Conservation (phyloP, 1,140 invertebrate species). For the Lepidurus apus region DNA sequence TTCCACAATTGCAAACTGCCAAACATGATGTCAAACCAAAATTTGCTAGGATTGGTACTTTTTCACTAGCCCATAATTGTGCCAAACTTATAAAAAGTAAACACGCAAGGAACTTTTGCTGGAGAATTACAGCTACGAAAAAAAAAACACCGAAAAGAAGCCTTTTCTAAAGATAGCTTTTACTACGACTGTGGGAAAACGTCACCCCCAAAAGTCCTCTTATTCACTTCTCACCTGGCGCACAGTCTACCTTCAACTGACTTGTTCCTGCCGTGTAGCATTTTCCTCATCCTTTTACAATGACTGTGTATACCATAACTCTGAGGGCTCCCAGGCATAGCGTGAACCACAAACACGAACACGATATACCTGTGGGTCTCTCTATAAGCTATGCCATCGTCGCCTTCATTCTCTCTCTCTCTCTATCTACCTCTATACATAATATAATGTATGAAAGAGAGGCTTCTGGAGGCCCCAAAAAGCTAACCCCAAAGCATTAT, state of each 20-base stretch:
- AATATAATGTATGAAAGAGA: not conserved
- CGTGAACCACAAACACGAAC: slow-evolving; percentile 5
- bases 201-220: no score
- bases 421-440: no score
- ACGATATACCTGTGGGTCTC: not conserved
- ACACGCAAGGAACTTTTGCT: no score
- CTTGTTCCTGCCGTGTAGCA: not conserved
- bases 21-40: not conserved
- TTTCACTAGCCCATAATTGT: not conserved
- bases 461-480: not conserved
- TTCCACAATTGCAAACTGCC: slow-evolving; percentile 31
- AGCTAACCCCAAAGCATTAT: slow-evolving; percentile 12
- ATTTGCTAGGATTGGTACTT: not conserved
- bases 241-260: slow-evolving; percentile 13
- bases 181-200: not conserved
- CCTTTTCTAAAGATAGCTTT: not conserved
- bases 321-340: slow-evolving; percentile 12
- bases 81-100: no score
- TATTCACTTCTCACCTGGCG: not conserved
- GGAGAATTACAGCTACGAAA: not conserved
- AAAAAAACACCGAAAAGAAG: not conserved
- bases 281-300: slow-evolving; percentile 19
- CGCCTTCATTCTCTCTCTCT: no score
- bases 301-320: not conserved
- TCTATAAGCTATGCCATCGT: not conserved